These are phyloP conservation scores for Monoplex corrugatus DNA, from an alignment of 2,888 invertebrate genomes.

Conservation along the genomic window DNA sequence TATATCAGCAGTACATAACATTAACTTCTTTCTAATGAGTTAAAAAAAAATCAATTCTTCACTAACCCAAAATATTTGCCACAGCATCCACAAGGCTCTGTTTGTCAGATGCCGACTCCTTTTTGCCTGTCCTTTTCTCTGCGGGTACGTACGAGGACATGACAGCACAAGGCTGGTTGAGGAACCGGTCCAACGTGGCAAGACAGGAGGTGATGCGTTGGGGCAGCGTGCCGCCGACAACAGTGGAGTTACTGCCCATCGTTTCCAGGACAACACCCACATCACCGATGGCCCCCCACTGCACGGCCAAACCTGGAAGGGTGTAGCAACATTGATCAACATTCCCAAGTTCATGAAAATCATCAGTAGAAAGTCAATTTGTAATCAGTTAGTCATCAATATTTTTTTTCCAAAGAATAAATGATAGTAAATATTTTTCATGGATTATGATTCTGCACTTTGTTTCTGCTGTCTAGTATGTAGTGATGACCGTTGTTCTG, in stretches of 20 bases:
- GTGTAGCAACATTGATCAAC: no score
- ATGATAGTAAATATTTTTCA: no score
- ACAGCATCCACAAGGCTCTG: constrained; percentile 90
- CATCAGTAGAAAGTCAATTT: no score
- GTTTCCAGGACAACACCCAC: constrained; percentile 95
- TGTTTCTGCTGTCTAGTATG: no score
- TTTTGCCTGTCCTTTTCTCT: constrained; percentile 88
- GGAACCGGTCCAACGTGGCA: constrained; percentile 92
- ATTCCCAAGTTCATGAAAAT: no score
- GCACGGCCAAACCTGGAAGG: constrained; percentile 88
- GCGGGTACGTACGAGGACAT: constrained; percentile 89
- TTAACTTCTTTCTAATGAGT: neutral
- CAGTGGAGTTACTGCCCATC: constrained; percentile 93
- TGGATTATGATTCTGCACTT: no score
- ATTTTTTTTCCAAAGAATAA: no score
- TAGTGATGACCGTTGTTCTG: no score
- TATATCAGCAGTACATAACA: neutral
- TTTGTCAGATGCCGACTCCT: constrained; percentile 82
- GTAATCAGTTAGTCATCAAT: no score
- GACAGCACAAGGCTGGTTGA: constrained; percentile 88
- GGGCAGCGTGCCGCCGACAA: constrained; percentile 97
- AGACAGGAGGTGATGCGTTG: constrained; percentile 97
- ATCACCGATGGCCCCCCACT: constrained; percentile 99
- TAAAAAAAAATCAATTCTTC: constrained; percentile 25
- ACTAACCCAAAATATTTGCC: constrained; percentile 91